Conservation (phyloP, 1,140 invertebrate species). For the Drosophila tani region DNA sequence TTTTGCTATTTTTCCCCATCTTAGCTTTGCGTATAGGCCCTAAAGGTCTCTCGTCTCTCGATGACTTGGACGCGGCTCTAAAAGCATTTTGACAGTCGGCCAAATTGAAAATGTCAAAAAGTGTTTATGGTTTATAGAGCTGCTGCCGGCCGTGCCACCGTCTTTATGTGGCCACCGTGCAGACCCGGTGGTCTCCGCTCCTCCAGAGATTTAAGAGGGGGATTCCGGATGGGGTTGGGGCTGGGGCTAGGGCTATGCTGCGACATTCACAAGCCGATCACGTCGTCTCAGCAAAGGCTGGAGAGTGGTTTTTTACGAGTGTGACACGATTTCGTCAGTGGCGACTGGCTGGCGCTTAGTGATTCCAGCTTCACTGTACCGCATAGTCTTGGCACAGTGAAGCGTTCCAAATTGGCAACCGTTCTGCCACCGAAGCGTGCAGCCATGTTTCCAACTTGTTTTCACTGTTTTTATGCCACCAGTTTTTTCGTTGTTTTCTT, state of each 20-base stretch:
- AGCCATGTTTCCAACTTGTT: slow-evolving; percentile 63
- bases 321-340: slow-evolving; percentile 80
- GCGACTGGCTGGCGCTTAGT: slow-evolving; percentile 72
- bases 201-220: not conserved
- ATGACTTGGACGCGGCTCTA: slow-evolving; percentile 45
- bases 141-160: slow-evolving; percentile 17
- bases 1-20: not conserved
- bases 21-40: slow-evolving; percentile 3
- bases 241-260: not conserved
- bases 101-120: slow-evolving; percentile 83
- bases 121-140: slow-evolving; percentile 78
- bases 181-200: slow-evolving; percentile 66
- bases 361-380: slow-evolving; percentile 33
- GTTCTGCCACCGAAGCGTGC: slow-evolving; percentile 63
- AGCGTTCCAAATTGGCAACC: slow-evolving; percentile 74
- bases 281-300: slow-evolving; percentile 54
- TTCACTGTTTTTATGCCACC: slow-evolving; percentile 30
- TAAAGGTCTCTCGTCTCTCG: slow-evolving; percentile 20
- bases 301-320: slow-evolving; percentile 61
- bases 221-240: slow-evolving; percentile 1
- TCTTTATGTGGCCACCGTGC: slow-evolving; percentile 56
- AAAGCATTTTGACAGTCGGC: slow-evolving; percentile 81
- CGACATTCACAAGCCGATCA: slow-evolving; percentile 74
- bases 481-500: slow-evolving; percentile 1
- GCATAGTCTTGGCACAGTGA: slow-evolving; percentile 34